Conservation (phyloP, 2,888 invertebrate genomes). For the Harmothoe impar region DNA sequence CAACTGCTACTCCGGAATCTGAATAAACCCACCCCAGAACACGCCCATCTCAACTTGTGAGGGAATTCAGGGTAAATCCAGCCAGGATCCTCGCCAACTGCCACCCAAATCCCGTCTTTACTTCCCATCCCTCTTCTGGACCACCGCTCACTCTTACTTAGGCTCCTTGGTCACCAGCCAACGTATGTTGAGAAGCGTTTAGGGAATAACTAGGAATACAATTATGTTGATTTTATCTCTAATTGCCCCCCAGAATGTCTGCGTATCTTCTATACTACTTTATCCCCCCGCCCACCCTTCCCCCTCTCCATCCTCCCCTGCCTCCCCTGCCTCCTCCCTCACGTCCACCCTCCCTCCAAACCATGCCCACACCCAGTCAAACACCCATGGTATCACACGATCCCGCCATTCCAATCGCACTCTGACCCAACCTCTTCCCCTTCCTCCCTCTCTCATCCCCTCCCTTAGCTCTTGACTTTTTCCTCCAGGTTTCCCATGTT, state of each 20-base stretch:
- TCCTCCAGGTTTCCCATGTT: conserved; percentile 14
- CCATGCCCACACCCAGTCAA: background rate
- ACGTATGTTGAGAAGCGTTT: background rate
- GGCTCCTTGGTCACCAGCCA: background rate
- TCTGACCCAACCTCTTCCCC: background rate
- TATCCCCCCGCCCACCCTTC: too few relatives aligned
- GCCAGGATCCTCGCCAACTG: background rate
- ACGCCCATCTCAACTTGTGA: background rate
- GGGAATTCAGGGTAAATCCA: conserved; percentile 42
- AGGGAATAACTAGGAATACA: background rate
- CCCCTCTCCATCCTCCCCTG: background rate
- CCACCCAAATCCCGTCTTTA: background rate
- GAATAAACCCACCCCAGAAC: background rate
- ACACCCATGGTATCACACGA: background rate
- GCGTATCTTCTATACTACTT: too few relatives aligned
- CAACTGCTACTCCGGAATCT: background rate
- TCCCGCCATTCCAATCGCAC: background rate
- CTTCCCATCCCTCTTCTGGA: background rate
- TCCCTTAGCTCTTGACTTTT: background rate
- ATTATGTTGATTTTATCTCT: background rate
- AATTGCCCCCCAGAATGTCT: too few relatives aligned
- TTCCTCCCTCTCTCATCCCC: background rate
- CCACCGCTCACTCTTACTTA: background rate
- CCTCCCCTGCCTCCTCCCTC: background rate
- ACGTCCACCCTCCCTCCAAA: background rate